Evolutionary conservation across 2,888 invertebrate species (phyloP).

Genomic region (Cerastoderma edule): DNA sequence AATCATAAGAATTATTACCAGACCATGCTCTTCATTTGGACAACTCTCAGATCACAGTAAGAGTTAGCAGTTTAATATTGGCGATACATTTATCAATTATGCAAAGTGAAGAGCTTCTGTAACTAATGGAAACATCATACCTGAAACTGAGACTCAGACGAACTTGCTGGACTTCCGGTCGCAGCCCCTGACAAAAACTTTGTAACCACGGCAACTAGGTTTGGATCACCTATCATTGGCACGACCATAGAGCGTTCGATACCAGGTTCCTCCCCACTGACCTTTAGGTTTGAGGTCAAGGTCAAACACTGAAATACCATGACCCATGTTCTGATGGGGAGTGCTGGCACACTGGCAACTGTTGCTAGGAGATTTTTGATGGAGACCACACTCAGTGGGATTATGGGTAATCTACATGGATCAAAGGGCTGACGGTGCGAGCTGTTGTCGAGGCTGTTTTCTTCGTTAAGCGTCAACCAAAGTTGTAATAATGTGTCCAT

Average conservation of each 20-base stretch:
- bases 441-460: constrained; percentile 76
- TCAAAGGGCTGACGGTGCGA: constrained; percentile 74
- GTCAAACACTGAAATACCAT: constrained; percentile 91
- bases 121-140: no score
- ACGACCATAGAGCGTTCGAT: constrained; percentile 73
- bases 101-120: no score
- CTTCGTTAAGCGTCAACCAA: constrained; percentile 93
- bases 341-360: constrained; percentile 88
- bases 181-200: constrained; percentile 80
- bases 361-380: constrained; percentile 88
- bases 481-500: constrained; percentile 93
- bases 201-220: constrained; percentile 77
- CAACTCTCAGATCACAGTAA: no score
- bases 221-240: constrained; percentile 77
- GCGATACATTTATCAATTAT: no score
- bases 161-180: constrained; percentile 60
- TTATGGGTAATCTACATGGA: constrained; percentile 85
- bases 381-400: constrained; percentile 87
- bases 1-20: no score
- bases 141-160: constrained; percentile 48
- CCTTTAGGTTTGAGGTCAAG: constrained; percentile 88
- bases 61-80: no score
- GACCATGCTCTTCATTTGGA: no score
- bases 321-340: constrained; percentile 91
- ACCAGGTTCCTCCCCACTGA: constrained; percentile 53